Conservation (phyloP, 2,797 vertebrate species). For the Chelon auratus region DNA sequence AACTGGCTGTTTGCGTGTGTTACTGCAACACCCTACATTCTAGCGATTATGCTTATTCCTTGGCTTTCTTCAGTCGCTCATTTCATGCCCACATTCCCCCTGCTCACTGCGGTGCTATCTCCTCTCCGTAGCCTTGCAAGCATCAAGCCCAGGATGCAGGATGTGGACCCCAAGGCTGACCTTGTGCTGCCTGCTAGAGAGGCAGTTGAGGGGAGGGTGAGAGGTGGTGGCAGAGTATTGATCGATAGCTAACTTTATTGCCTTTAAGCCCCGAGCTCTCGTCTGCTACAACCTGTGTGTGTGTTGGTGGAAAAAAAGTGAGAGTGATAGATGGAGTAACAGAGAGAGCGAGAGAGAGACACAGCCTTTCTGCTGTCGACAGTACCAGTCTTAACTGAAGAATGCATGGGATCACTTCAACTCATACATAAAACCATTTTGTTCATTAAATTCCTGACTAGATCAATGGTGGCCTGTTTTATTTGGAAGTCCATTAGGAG, state of each 20-base stretch:
- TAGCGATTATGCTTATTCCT: constrained; percentile 57
- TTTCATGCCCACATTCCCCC: constrained; percentile 60
- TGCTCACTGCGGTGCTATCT: constrained; percentile 15
- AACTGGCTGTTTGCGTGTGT: constrained; percentile 9
- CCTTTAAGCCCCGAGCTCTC: constrained; percentile 47
- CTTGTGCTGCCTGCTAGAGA: constrained; percentile 48
- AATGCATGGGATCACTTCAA: constrained; percentile 17
- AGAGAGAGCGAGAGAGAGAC: constrained; percentile 21
- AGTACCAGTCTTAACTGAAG: constrained; percentile 16
- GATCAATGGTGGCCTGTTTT: constrained; percentile 30
- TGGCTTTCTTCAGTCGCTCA: constrained; percentile 57
- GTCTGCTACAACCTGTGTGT: constrained; percentile 26
- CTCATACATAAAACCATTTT: constrained; percentile 39
- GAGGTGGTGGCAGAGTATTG: constrained; percentile 36
- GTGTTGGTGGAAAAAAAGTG: background rate
- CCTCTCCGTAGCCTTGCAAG: constrained; percentile 11
- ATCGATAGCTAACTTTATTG: constrained; percentile 62
- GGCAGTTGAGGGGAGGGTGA: background rate
- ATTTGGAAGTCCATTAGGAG: constrained; percentile 34
- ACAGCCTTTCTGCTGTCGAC: constrained; percentile 2
- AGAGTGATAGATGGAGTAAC: background rate
- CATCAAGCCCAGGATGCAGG: constrained; percentile 11
- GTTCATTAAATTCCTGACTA: constrained; percentile 36
- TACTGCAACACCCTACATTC: background rate
- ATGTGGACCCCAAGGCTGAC: constrained; percentile 49